Base-by-base conservation (phyloP, 2,888 invertebrate genomes). In the Mythimna pallens region DNA sequence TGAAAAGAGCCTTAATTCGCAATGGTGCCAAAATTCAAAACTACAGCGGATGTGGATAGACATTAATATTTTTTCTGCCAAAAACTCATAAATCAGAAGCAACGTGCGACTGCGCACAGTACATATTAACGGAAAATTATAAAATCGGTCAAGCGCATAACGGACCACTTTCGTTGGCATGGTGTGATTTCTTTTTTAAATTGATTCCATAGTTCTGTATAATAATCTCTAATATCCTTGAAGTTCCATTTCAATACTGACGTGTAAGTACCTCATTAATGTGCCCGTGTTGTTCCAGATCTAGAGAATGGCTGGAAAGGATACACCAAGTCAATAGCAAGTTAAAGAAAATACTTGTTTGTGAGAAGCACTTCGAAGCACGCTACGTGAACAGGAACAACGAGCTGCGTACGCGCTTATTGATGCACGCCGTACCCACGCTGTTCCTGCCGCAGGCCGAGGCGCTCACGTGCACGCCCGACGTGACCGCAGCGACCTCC, bases 341-440 rank as follows among this genome's bases (percentile, higher is more conserved):
- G 57, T 12, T 57, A 5, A 77, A 78, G 66, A 77, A 64, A 66
- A 1, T 67, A 25, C 30, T 78, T 14, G 68, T 87, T 8, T 87
- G 87, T 73, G 81, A 85, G 61, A 65, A 65, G 57, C 87, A 88
- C 70, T 87, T 87, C 58, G 77, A 81, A 10, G 36, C 58, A 0
- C 63, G 68, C n/a, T 74, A 72, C 30, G 74, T 86, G 12, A 65
- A 73, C 36, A 7, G 55, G 6, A 69, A 65, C 50, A 74, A 73
- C 52, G 73, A 67, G 14, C n/a, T 43, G 10, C 72, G 81, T 47
- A 84, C 76, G 57, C 80, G 83, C 7, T 76, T 89, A 7, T 69
- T 76, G 59, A 80, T 71, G 62, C 67, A 72, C 20, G 88, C 86
- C 5, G 47, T 86, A 12, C 89, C 89, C 17, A 84, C 86, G 4